Percentiles rank a stretch among this genome's conserved stretches.
These are phyloP conservation scores for Lepus timidus DNA, from an alignment of 2,113 vertebrate species.

Conservation along the genomic window DNA sequence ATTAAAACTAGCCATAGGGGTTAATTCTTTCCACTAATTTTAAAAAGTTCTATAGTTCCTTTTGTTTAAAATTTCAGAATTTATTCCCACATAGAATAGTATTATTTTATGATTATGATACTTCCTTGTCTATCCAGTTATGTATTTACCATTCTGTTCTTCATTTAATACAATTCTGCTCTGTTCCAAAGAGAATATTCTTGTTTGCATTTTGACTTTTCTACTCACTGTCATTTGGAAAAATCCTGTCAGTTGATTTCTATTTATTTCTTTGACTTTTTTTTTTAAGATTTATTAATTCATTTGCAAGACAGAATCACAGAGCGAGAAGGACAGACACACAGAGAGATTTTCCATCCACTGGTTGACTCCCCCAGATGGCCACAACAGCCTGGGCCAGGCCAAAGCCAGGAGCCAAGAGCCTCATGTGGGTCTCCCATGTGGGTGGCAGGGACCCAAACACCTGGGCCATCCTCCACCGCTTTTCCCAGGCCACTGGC, in stretches of 20 bases:
- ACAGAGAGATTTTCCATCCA: too few species aligned
- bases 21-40: not conserved
- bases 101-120: constrained; percentile 11
- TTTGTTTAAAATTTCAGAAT: not conserved
- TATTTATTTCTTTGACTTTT: constrained; percentile 52
- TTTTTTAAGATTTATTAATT: not conserved
- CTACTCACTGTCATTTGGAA: constrained; percentile 44
- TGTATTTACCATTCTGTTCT: not conserved
- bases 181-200: not conserved
- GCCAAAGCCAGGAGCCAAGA: too few species aligned
- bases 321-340: too few species aligned
- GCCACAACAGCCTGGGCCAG: too few species aligned
- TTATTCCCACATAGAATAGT: not conserved
- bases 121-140: not conserved
- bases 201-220: constrained; percentile 47
- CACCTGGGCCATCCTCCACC: too few species aligned
- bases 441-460: too few species aligned
- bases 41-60: not conserved
- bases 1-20: not conserved
- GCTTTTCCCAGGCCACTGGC: too few species aligned
- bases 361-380: too few species aligned
- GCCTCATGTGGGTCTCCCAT: too few species aligned
- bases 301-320: too few species aligned
- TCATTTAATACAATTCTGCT: not conserved
- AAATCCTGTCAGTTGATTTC: constrained; percentile 59